Conservation (phyloP, 2,113 vertebrate species). For the Pleuronectes platessa region DNA sequence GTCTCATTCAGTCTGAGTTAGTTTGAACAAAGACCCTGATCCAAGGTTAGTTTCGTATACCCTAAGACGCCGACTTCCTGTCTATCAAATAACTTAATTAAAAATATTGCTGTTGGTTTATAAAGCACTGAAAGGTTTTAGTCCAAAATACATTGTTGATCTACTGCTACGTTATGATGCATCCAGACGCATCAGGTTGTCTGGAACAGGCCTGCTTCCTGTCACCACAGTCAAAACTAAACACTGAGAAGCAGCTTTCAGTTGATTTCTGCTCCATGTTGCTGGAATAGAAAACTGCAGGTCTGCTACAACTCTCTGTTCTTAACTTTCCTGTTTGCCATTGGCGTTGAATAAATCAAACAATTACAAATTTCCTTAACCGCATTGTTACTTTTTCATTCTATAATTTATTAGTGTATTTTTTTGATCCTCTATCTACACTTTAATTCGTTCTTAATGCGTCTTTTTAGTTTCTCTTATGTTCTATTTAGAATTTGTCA, state of each 20-base stretch:
- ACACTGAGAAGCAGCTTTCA: neutral
- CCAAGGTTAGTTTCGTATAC: neutral
- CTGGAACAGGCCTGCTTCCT: conserved; percentile 37
- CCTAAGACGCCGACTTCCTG: too few relatives aligned
- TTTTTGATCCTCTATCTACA: too few relatives aligned
- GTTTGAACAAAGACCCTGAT: neutral
- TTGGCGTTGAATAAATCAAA: conserved; percentile 35
- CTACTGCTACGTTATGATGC: conserved; percentile 43
- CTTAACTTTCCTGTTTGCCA: conserved; percentile 48
- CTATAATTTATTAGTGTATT: too few relatives aligned
- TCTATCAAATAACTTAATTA: neutral
- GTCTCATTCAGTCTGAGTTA: neutral
- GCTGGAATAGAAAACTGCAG: conserved; percentile 59
- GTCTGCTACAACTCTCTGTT: conserved; percentile 40
- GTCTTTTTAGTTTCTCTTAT: too few relatives aligned
- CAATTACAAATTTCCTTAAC: too few relatives aligned
- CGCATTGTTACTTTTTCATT: too few relatives aligned
- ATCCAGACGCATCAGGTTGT: conserved; percentile 46
- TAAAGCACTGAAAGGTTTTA: conserved; percentile 32
- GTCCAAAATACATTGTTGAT: conserved; percentile 33
- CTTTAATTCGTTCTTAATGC: too few relatives aligned
- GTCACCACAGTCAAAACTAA: neutral
- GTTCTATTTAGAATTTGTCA: too few relatives aligned
- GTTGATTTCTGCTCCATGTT: neutral
- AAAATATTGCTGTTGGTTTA: conserved; percentile 34